Evolutionary conservation across 1,140 invertebrate species (phyloP), one percentile per base, ranked within the genome.

Genomic region (Drosophila bocki): DNA sequence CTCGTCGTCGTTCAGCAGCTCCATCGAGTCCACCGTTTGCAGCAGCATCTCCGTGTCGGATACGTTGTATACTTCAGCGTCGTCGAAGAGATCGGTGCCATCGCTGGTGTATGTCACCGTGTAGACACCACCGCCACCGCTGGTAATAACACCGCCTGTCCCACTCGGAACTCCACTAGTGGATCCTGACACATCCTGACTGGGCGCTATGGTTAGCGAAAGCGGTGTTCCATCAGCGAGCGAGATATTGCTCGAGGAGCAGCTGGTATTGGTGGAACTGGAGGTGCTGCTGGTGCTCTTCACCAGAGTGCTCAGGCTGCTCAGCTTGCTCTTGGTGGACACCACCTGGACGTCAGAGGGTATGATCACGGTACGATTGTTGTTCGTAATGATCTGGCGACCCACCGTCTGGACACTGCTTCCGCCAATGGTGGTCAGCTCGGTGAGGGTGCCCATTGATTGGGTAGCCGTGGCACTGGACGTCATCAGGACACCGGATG

Each of bases 51-150:
- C 93, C 32, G 95, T 95, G 72, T 96, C 96, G 29, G 95, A 95
- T 0, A 96, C 95, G 78, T 95, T 96, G 75, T 96, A 97, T 1
- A 97, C 96, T 84, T 97, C 96, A 60, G 80, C 72, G 50, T 93
- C 86, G 41, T 84, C 87, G 22, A 93, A 93, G 15, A 93, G 78
- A 58, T 86, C 81, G 12, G 61, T 53, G 29, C 84, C 76, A 45
- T 92, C 88, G 47, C 78, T 87, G 47, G 91, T 92, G 59, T 93
- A 93, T 26, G 92, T 91, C 1, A 93, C 80, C 4, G 92, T 91
- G 33, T 91, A 93, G 15, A 93, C 86, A 13, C 92, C 91, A 0
- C 86, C 84, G 2, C 71, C 77, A 0, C 64, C 72, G 17, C 65
- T 65, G 5, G 63, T 50, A 0, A 88, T 75, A 5, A 78, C 76